phyloP scores from a whole-genome alignment of 2,888 invertebrate species.

The Fragum sueziense region DNA sequence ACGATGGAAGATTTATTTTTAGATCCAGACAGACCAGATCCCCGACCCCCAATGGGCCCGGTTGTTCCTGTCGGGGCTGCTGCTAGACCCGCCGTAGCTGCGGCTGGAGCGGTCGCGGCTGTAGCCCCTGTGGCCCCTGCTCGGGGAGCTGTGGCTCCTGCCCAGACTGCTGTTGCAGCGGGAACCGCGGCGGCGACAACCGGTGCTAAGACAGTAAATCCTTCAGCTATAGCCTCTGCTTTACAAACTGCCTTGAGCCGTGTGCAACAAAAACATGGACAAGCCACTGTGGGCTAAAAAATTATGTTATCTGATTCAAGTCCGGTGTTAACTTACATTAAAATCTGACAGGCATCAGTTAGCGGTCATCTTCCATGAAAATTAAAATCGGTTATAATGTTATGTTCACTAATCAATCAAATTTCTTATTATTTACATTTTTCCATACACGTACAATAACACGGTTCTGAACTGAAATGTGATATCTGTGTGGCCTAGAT shows the following conservation, averaged over 20 bases:
- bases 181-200: background rate
- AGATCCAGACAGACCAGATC: constrained; percentile 31
- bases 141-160: background rate
- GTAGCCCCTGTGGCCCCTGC: background rate
- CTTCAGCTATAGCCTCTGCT: constrained; percentile 36
- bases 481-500: too few relatives aligned
- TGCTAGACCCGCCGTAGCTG: background rate
- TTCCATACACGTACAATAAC: too few relatives aligned
- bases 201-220: background rate
- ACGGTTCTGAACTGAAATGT: too few relatives aligned
- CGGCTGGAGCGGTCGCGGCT: background rate
- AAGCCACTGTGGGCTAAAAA: background rate
- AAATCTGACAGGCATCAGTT: too few relatives aligned
- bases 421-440: too few relatives aligned
- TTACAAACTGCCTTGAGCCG: constrained; percentile 39
- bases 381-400: too few relatives aligned
- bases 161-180: background rate
- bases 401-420: too few relatives aligned
- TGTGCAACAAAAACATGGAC: constrained; percentile 35
- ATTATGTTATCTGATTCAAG: too few relatives aligned
- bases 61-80: background rate
- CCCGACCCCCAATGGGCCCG: background rate
- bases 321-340: too few relatives aligned
- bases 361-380: too few relatives aligned
- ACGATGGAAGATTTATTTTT: constrained; percentile 42